Conservation (phyloP, 1,140 invertebrate species). For the Apis florea region DNA sequence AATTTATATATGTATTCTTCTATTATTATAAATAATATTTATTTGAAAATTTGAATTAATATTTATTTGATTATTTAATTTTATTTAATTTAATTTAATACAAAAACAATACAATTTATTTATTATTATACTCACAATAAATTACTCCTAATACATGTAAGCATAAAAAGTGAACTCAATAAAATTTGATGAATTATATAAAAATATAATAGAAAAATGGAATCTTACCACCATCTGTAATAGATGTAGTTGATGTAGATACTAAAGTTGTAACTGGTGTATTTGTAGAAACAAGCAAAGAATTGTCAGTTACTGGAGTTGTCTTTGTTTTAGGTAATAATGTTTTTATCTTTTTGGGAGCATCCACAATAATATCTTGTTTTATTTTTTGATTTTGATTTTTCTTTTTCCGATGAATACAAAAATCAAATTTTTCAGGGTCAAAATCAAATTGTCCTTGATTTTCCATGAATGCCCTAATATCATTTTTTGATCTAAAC, state of each 20-base stretch:
- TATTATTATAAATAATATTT: not conserved
- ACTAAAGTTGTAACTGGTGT: constrained; percentile 34
- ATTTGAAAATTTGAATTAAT: not conserved
- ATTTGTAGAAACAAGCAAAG: constrained; percentile 31
- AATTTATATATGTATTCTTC: not conserved
- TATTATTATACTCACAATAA: constrained; percentile 70
- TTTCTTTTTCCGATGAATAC: constrained; percentile 76
- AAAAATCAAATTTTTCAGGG: constrained; percentile 79
- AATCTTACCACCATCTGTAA: constrained; percentile 69
- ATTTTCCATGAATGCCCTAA: constrained; percentile 75
- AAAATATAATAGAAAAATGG: constrained; percentile 21
- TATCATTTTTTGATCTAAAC: constrained; percentile 79
- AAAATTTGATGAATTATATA: constrained; percentile 31
- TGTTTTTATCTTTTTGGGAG: constrained; percentile 76
- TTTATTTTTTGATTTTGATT: constrained; percentile 57
- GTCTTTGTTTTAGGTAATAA: constrained; percentile 75
- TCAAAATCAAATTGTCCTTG: constrained; percentile 74
- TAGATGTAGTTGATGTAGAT: constrained; percentile 60
- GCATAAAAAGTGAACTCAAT: constrained; percentile 53
- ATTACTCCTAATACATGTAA: constrained; percentile 64
- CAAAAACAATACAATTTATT: not conserved
- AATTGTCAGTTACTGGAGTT: constrained; percentile 48
- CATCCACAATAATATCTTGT: constrained; percentile 60
- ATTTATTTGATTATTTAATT: not conserved
- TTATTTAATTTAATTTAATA: not conserved